Conservation (phyloP, 2,797 vertebrate genomes). For the Rhinella marina region DNA sequence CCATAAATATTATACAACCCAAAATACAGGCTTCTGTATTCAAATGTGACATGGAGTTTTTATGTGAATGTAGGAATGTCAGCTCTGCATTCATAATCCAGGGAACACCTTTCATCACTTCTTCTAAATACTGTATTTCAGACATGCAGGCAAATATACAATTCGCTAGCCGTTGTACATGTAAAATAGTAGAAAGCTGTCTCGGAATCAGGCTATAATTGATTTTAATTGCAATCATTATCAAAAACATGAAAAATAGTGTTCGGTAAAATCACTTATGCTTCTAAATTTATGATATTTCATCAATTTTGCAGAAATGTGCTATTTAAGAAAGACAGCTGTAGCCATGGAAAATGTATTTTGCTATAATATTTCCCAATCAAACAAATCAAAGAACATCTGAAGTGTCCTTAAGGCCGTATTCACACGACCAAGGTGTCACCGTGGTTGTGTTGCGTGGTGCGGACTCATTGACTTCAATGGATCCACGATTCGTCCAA, state of each 20-base stretch:
- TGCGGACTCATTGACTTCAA: no score
- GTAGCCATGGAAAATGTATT: neutral
- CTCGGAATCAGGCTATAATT: neutral
- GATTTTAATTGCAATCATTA: constrained; percentile 12
- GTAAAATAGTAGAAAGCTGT: constrained; percentile 5
- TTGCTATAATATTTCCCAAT: neutral
- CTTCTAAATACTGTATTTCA: neutral
- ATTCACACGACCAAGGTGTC: no score
- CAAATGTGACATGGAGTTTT: neutral
- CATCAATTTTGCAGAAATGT: neutral
- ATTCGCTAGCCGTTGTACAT: neutral
- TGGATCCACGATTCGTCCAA: no score
- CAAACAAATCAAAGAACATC: neutral
- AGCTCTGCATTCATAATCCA: neutral
- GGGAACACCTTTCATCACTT: neutral
- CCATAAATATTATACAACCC: neutral
- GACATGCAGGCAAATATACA: neutral
- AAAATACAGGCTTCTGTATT: neutral
- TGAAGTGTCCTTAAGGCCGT: neutral
- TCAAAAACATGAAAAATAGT: constrained; percentile 7
- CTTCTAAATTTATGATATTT: constrained; percentile 1
- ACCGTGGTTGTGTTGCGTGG: no score
- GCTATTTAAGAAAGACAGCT: neutral
- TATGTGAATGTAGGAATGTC: neutral
- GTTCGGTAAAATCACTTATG: neutral